Evolutionary conservation across 2,888 invertebrate species (phyloP), one percentile per base, ranked within the genome.

Genomic region (Homarus gammarus): DNA sequence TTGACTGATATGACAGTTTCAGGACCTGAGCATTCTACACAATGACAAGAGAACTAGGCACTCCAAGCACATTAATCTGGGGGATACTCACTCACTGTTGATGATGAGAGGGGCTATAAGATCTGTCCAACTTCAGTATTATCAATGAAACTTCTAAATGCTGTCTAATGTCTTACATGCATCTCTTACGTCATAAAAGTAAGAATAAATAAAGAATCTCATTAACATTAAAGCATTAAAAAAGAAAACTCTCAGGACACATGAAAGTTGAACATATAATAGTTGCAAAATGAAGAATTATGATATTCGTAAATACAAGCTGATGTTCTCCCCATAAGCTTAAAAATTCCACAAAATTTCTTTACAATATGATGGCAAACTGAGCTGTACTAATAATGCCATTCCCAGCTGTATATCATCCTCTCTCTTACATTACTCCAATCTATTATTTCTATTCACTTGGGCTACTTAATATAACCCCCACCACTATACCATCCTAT

Each of bases 121-220:
- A 70, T 86, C 86, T 86, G 86, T 86, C 86, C 86, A 78, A 86
- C 86, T 86, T 86, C 86, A 70, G 68, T 82, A 40, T 61, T 70
- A 70, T 70, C 49, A 83, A 64, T 83, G 44, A 83, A 83, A 83
- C 44, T 38, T 44, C 44, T 83, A 82, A 82, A 27, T 49, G 77
- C 27, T 79, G 56, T 51, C 78, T 79, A 79, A 49, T 27, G 56
- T 44, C 68, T 83, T 40, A 75, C 83, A 83, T 83, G 83, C 83
- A 70, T 18, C 44, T 83, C 70, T 70, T 83, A 70, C 49, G 68
- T 44, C 82, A 82, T 83, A 83, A n/a, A 83, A 68, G 70, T 83
- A 83, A 68, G 70, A 83, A 83, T 83, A 40, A 83, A 83, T 82
- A 40, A 82, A 64, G 38, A 44, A 51, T 56, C 27, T 33, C 31